A percentile compares a stretch with the other conserved stretches of the same genome.
Conservation (phyloP, 2,113 vertebrate species). For the Eudorcas thomsonii region DNA sequence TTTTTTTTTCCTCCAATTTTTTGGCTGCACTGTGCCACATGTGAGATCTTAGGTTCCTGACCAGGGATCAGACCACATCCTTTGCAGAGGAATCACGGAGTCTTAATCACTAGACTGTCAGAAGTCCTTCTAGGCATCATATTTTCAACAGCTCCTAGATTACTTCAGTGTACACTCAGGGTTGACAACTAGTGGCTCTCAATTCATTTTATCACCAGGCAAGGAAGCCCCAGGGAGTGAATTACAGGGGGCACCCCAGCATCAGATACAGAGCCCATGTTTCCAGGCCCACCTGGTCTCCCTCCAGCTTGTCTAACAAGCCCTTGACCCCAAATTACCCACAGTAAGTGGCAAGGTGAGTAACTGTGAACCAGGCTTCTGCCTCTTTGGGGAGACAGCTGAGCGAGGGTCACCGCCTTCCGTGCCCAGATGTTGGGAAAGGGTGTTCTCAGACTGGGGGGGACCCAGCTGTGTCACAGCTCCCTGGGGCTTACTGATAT, state of each 20-base stretch:
- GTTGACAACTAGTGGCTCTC: not conserved
- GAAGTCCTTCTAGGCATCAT: not conserved
- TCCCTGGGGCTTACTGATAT: not conserved
- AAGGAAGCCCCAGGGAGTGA: not conserved
- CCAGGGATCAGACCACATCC: not conserved
- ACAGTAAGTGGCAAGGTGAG: not conserved
- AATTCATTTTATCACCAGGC: not conserved
- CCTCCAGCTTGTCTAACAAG: not conserved
- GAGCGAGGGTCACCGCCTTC: not conserved
- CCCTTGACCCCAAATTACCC: no score
- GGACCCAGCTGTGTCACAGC: not conserved
- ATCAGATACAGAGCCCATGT: not conserved
- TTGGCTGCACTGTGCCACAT: not conserved
- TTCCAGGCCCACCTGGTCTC: not conserved
- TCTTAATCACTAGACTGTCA: not conserved
- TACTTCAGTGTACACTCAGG: not conserved
- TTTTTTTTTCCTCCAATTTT: not conserved
- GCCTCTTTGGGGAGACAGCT: not conserved
- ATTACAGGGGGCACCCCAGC: not conserved
- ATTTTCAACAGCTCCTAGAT: not conserved
- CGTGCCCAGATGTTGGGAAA: accelerated
- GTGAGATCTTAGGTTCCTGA: not conserved
- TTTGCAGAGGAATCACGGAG: not conserved
- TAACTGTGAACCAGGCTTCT: not conserved
- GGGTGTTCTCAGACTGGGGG: not conserved